These are phyloP conservation scores for Bubalus kerabau DNA, from an alignment of 2,113 vertebrate species.

Conservation along the genomic window DNA sequence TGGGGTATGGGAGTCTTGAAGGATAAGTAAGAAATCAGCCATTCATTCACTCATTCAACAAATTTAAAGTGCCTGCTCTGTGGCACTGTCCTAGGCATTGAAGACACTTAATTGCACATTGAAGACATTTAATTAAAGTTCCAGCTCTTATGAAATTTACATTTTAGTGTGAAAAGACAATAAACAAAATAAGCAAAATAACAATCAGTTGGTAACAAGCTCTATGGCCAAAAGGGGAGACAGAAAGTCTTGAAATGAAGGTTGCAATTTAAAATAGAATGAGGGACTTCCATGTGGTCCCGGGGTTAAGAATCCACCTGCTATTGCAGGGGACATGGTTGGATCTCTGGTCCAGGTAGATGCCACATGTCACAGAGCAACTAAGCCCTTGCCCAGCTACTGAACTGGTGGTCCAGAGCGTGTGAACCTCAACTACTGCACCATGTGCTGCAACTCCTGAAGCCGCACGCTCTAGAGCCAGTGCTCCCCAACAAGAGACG, in stretches of 20 bases:
- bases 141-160: not conserved
- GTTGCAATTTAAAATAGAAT: not conserved
- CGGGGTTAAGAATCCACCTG: not conserved
- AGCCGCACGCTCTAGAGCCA: not conserved
- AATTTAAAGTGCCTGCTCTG: not conserved
- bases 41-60: not conserved
- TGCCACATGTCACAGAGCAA: not conserved
- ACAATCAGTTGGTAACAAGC: not conserved
- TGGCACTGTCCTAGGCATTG: not conserved
- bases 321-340: not conserved
- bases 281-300: not conserved
- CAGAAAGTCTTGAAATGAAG: not conserved
- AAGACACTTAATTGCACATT: not conserved
- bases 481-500: not conserved
- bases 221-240: not conserved
- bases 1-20: not conserved
- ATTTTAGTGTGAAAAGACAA: not conserved
- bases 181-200: constrained; percentile 16
- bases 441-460: not conserved
- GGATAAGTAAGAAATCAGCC: not conserved
- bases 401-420: not conserved
- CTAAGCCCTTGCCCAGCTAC: not conserved
- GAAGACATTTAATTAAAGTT: not conserved
- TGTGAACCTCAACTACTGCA: not conserved
- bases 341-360: not conserved